Evolutionary conservation across 2,888 invertebrate species (phyloP).

Genomic region (Amblyteles armatorius): DNA sequence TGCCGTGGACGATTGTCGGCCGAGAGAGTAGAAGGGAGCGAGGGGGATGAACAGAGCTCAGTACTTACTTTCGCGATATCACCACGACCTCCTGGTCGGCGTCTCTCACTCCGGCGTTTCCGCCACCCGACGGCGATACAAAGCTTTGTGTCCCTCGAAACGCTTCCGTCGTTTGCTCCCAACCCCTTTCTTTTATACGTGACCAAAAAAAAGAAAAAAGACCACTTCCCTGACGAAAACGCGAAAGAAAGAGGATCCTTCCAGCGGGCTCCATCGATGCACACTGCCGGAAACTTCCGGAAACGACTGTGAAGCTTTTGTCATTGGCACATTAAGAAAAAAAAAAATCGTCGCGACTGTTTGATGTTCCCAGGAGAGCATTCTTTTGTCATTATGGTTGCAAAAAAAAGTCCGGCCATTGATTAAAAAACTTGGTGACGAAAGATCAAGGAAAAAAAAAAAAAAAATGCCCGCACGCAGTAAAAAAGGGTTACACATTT

Average conservation of each 20-base stretch:
- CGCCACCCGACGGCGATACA: constrained; percentile 59
- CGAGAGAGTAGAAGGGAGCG: constrained; percentile 33
- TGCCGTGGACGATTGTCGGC: constrained; percentile 62
- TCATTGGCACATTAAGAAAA: constrained; percentile 27
- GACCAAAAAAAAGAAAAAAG: constrained; percentile 29
- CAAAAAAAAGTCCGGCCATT: background rate
- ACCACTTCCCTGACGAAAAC: constrained; percentile 36
- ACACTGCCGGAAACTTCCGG: constrained; percentile 45
- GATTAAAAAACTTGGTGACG: background rate
- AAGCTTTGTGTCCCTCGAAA: constrained; percentile 65
- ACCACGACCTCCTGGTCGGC: constrained; percentile 58
- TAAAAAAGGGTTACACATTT: no score
- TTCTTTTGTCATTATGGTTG: background rate
- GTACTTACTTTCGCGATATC: constrained; percentile 64
- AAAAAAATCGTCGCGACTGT: background rate
- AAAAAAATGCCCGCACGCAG: background rate
- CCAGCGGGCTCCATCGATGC: constrained; percentile 59
- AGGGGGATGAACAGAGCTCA: constrained; percentile 28
- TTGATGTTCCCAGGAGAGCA: background rate
- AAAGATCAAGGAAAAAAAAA: background rate
- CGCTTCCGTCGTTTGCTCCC: constrained; percentile 70
- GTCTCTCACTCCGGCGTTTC: constrained; percentile 43
- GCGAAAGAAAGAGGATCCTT: constrained; percentile 55
- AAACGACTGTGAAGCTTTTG: constrained; percentile 57
- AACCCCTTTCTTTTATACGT: constrained; percentile 64